Evolutionary conservation across 1,140 invertebrate species (phyloP), one percentile per base, ranked within the genome.

Genomic region (Battus philenor): DNA sequence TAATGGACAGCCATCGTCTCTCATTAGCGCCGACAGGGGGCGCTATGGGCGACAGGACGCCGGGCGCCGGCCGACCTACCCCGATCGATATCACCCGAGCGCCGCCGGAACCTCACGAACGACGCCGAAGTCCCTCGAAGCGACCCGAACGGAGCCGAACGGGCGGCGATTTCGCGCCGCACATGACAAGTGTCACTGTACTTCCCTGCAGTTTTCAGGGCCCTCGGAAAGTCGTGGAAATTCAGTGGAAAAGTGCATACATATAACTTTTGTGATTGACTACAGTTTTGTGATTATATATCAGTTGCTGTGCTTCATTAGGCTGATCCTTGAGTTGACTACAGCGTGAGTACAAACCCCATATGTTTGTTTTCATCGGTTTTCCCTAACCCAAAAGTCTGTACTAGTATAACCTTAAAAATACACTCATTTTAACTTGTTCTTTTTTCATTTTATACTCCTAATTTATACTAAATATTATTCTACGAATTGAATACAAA

Each of bases 111-210:
- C 9, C 13, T 2, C 5, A 44, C 78, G 77, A 68, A 31, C n/a
- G 4, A 2, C 1, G n/a, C 46, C 70, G 67, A 66, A 34, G 15
- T 8, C n/a, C n/a, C n/a, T n/a, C n/a, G 6, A 4, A 4, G 59
- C 71, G 2, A 7, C 10, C 44, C 70, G 68, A 65, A 33, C 12
- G n/a, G 4, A 2, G 2, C 62, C 71, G 71, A 80, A 20, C 31
- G 39, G 44, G 34, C 38, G 15, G 11, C 24, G 24, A 15, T 33
- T 36, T 20, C 33, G 38, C 49, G 53, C 65, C 64, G 64, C 75
- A 81, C 61, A 74, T 84, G 80, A 73, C 80, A 84, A 73, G 65
- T 75, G 80, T 81, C 80, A 71, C 30, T 71, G 68, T 65, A 63
- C 63, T 61, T 51, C 59, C 64, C 69, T 65, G 73, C 71, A 76